Percentiles rank a stretch among this genome's conserved stretches.
Evolutionary conservation across 1,140 invertebrate species (phyloP).

Genomic region (Riptortus pedestris): DNA sequence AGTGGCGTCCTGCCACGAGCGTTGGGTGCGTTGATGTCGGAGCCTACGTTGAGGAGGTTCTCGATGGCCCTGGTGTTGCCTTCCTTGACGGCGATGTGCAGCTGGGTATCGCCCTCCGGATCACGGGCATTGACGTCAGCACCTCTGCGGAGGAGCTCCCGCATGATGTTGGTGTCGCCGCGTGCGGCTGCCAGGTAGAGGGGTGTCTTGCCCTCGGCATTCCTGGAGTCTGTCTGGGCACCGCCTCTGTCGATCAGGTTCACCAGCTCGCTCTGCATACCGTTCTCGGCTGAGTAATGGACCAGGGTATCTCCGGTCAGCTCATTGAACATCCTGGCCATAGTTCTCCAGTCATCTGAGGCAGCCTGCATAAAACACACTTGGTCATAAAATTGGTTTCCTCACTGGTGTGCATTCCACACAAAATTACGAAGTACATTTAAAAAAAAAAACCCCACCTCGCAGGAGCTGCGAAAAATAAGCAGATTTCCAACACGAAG

Average conservation of each 20-base stretch:
- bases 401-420: too few relatives aligned
- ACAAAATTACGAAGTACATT: too few relatives aligned
- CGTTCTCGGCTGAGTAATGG: not conserved
- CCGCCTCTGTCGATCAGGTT: constrained; percentile 1
- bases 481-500: too few relatives aligned
- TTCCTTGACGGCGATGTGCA: not conserved
- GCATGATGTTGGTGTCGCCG: not conserved
- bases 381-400: too few relatives aligned
- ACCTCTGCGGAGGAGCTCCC: not conserved
- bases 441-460: too few relatives aligned
- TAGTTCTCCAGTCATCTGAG: not conserved
- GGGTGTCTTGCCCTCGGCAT: not conserved
- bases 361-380: too few relatives aligned
- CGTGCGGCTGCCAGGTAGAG: not conserved
- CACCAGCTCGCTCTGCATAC: not conserved
- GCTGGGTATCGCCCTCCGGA: not conserved
- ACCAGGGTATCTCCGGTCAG: constrained; percentile 4
- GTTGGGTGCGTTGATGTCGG: not conserved
- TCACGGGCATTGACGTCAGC: not conserved
- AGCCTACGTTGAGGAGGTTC: not conserved
- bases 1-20: not conserved
- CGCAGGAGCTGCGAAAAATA: too few relatives aligned
- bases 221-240: constrained; percentile 2
- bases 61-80: not conserved
- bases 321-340: not conserved